Conservation (phyloP, 1,140 invertebrate genomes). For the Hypsibius dujardini region DNA sequence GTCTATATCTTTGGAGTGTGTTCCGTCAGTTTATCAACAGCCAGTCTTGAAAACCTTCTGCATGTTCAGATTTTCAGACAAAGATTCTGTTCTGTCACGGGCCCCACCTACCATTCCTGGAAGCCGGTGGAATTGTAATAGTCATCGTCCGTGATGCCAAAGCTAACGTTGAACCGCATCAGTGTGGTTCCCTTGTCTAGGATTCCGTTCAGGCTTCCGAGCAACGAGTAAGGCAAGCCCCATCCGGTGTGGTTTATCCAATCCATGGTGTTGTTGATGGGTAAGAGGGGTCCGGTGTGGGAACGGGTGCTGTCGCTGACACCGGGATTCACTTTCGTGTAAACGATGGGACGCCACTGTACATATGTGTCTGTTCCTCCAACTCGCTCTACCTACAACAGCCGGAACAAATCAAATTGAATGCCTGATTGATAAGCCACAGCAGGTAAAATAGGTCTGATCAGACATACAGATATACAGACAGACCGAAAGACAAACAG, state of each 20-base stretch:
- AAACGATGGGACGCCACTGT: constrained; percentile 9
- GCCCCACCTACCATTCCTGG: background rate
- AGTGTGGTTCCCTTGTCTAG: background rate
- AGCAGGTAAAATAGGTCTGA: no score
- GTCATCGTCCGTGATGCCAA: background rate
- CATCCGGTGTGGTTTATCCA: background rate
- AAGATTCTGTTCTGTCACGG: no score
- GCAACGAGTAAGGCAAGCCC: background rate
- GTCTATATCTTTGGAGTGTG: no score
- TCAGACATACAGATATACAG: no score
- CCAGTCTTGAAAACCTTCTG: no score
- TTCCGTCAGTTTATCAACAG: no score
- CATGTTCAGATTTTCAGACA: no score
- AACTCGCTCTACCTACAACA: background rate
- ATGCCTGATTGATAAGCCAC: background rate
- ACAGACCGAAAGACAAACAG: background rate
- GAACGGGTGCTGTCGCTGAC: constrained; percentile 10
- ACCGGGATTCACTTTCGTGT: constrained; percentile 7
- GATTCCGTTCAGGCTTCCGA: background rate
- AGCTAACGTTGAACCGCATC: constrained; percentile 14
- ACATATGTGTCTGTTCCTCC: background rate
- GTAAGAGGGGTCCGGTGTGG: background rate
- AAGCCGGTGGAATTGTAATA: background rate
- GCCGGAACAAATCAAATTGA: background rate
- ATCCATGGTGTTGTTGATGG: background rate